A percentile compares a stretch with the other conserved stretches of the same genome.
Conservation (phyloP, 2,797 vertebrate genomes). For the Epinephelus malabaricus region DNA sequence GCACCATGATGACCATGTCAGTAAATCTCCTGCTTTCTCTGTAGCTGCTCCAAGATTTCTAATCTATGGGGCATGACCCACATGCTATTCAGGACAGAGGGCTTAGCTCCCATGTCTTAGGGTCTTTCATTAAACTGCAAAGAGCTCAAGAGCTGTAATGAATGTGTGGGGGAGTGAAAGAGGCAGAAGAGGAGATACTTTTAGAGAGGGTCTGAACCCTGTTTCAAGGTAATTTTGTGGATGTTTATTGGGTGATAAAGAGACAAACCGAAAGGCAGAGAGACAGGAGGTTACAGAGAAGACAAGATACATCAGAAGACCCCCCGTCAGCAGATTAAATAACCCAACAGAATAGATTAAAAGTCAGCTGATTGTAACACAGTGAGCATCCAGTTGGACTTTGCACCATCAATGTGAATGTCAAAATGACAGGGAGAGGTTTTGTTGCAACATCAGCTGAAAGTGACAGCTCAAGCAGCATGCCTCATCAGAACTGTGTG, state of each 20-base stretch:
- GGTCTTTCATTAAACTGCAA: slow-evolving; percentile 65
- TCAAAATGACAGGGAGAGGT: neutral
- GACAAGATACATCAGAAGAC: neutral
- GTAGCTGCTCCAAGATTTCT: slow-evolving; percentile 63
- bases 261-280: neutral
- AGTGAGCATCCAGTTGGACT: neutral
- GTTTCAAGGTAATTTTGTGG: slow-evolving; percentile 21
- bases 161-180: neutral
- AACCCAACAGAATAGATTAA: slow-evolving; percentile 26
- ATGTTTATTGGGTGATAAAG: slow-evolving; percentile 28
- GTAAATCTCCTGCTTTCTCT: slow-evolving; percentile 65
- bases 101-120: slow-evolving; percentile 60
- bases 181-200: slow-evolving; percentile 7
- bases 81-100: slow-evolving; percentile 64
- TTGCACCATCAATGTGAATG: slow-evolving; percentile 9
- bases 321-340: slow-evolving; percentile 8
- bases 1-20: slow-evolving; percentile 44
- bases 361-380: slow-evolving; percentile 26
- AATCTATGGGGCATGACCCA: slow-evolving; percentile 62
- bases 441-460: slow-evolving; percentile 3
- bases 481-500: neutral
- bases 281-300: slow-evolving; percentile 1
- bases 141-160: slow-evolving; percentile 41
- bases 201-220: neutral
- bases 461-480: neutral